Evolutionary conservation across 2,113 vertebrate genomes (phyloP), one percentile per base, ranked within the genome.

Genomic region (Columba janthina): DNA sequence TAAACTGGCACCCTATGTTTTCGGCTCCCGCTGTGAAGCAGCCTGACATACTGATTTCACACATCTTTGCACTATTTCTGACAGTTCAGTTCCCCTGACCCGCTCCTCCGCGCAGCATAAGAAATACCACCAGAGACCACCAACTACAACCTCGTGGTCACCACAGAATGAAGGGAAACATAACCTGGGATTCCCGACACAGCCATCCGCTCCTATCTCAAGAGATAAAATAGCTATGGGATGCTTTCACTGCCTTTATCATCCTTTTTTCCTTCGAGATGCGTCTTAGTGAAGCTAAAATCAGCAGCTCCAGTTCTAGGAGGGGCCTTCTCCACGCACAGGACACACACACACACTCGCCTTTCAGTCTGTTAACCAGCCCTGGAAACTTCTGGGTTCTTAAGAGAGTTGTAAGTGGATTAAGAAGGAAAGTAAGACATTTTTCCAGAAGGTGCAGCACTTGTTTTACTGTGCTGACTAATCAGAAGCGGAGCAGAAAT

Each of bases 1-100:
- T 51, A 18, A 53, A 38, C 1, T 10, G 21, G 42, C 5, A 32
- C 48, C n/a, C 15, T 24, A 12, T 1, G 0, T 19, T 73, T n/a
- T 15, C 50, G 36, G 44, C 32, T 85, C 57, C 34, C 7, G 3
- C 5, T 40, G 38, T 44, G 10, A 40, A 53, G 15, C 29, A 53
- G 34, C 42, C 22, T 8, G 54, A 82, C 65, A 81, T 3, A 34
- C 3, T 9, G 3, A 79, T 31, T 26, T 44, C 40, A 65, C 4
- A 2, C 14, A 40, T 36, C 77, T 82, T 22, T 77, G 46, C 65
- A n/a, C 36, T 31, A 6, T 56, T 80, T 66, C 32, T 11, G 15
- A 46, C 29, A 61, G 34, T n/a, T 72, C 84, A n/a, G 70, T 11
- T 31, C 22, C 64, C 38, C 38, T 20, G 54, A 38, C 34, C 8